Evolutionary conservation across 2,797 vertebrate genomes (phyloP), one percentile per base, ranked within the genome.

Genomic region (Champsocephalus gunnari): DNA sequence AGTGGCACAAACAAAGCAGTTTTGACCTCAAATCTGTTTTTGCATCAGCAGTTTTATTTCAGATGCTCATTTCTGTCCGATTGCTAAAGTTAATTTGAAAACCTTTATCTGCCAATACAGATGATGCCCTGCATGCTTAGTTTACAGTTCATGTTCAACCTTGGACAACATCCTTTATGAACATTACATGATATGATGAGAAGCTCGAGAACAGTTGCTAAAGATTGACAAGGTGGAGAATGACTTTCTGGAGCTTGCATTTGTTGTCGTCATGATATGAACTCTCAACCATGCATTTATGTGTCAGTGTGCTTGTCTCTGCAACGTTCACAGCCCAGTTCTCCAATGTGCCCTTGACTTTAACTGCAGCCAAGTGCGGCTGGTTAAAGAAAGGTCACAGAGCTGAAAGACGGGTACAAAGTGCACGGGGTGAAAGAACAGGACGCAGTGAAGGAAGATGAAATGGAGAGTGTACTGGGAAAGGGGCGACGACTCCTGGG

Each of bases 331-430:
- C 56, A 72, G 12, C 53, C 13, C 38, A 47, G 45, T 34, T 60
- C 38, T 10, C 16, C 66, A 41, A 9, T 57, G 14, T 59, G 62
- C 58, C 24, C 57, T 28, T 66, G 61, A 63, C 59, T 57, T 50
- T 10, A 3, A 48, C 63, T 57, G 49, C 67, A 55, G 57, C 66
- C 55, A 48, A 78, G 41, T 38, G 9, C 32, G 43, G 28, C 84
- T 82, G 80, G 51, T 84, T 66, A 74, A 81, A 76, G 56, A 19
- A 19, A 71, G 69, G 66, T 65, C 72, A 64, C 47, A 5, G 48
- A 69, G 70, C 21, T 63, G 43, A 49, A 45, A 47, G 60, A 57
- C 28, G 44, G 66, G 47, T 70, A 56, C 49, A 79, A 51, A 54
- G 57, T 79, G 24, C 41, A 34, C 9, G 49, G 72, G 72, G 65